Evolutionary conservation across 2,888 invertebrate species (phyloP).

Genomic region (Drosophila lacicola): DNA sequence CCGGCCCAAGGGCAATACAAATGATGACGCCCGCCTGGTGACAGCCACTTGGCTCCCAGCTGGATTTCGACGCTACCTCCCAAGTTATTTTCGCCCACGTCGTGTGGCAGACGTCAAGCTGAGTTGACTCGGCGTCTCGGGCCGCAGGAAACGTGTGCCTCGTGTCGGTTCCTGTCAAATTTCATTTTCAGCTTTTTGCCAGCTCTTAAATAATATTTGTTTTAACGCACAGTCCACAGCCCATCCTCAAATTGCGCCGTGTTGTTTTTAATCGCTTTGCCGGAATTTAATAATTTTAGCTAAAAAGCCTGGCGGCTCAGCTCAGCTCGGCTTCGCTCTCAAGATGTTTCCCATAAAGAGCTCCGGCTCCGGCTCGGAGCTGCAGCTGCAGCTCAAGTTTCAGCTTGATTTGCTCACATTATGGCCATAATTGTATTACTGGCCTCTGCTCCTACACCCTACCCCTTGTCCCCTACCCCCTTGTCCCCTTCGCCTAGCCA

Average conservation of each 20-base stretch:
- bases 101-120: conserved; percentile 27
- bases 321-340: background rate
- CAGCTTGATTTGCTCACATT: conserved; percentile 35
- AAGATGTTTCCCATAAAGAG: conserved; percentile 39
- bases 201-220: conserved; percentile 62
- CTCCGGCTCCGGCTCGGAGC: background rate
- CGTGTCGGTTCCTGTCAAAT: conserved; percentile 60
- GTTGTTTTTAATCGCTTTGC: conserved; percentile 48
- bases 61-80: conserved; percentile 20
- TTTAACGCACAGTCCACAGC: conserved; percentile 22
- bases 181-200: conserved; percentile 47
- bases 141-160: conserved; percentile 27
- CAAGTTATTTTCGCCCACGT: background rate
- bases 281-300: conserved; percentile 70
- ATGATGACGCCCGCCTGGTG: conserved; percentile 32
- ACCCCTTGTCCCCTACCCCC: no score
- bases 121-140: no score
- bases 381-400: conserved; percentile 10
- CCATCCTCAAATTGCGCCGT: background rate
- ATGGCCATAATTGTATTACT: conserved; percentile 18
- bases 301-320: conserved; percentile 22
- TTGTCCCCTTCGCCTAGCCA: no score
- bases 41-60: conserved; percentile 50
- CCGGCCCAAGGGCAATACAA: conserved; percentile 29
- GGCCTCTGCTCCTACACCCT: background rate